These are phyloP conservation scores for Pseudomugil gertrudae DNA, from an alignment of 2,797 vertebrate species.

Conservation along the genomic window DNA sequence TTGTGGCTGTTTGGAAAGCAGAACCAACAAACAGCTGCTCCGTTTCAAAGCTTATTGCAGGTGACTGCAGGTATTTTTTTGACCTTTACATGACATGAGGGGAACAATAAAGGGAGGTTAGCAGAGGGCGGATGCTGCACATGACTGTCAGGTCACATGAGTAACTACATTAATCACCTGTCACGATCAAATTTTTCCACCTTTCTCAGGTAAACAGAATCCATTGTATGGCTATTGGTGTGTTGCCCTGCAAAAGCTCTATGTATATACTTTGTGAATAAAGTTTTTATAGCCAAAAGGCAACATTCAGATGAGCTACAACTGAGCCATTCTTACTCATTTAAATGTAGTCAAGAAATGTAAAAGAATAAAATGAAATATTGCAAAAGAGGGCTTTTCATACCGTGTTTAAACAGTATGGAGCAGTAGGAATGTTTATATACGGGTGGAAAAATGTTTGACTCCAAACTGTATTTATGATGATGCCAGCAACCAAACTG, in stretches of 20 bases:
- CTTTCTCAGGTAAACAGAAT: conserved; percentile 48
- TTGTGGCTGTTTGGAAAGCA: conserved; percentile 35
- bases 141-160: background rate
- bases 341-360: background rate
- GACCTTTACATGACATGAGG: conserved; percentile 43
- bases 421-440: background rate
- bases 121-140: conserved; percentile 31
- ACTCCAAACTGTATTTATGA: background rate
- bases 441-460: background rate
- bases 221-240: conserved; percentile 15
- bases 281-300: conserved; percentile 22
- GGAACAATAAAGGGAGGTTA: conserved; percentile 54
- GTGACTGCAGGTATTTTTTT: conserved; percentile 28
- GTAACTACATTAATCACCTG: conserved; percentile 39
- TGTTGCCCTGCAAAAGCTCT: conserved; percentile 6
- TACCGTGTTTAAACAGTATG: background rate
- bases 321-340: conserved; percentile 8
- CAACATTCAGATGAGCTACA: background rate
- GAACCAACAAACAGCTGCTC: conserved; percentile 58
- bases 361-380: background rate
- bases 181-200: conserved; percentile 45
- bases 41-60: conserved; percentile 24
- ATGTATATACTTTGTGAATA: conserved; percentile 22
- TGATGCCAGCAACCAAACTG: background rate
- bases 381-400: background rate